Evolutionary conservation across 2,888 invertebrate species (phyloP).

Genomic region (Melieria crassipennis): DNA sequence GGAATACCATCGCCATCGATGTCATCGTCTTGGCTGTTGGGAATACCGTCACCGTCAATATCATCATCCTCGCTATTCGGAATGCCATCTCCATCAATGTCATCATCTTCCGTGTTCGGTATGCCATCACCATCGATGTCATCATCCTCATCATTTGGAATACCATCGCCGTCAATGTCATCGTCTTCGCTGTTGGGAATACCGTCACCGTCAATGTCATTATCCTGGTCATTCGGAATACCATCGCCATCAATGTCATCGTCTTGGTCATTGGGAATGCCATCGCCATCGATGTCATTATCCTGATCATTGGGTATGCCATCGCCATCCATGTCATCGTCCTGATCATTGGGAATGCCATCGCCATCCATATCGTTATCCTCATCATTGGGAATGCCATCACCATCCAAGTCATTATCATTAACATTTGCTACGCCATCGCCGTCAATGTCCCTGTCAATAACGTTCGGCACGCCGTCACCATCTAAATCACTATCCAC

Average conservation of each 20-base stretch:
- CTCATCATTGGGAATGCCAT: conserved; percentile 52
- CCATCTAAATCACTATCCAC: conserved; percentile 64
- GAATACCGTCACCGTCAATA: conserved; percentile 50
- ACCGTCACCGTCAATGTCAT: conserved; percentile 61
- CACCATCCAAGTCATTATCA: conserved; percentile 56
- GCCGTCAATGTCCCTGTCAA: conserved; percentile 65
- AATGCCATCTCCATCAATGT: conserved; percentile 58
- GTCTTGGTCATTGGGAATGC: conserved; percentile 53
- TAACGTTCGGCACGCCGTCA: conserved; percentile 66
- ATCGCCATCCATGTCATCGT: conserved; percentile 46
- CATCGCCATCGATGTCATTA: conserved; percentile 54
- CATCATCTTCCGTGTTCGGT: conserved; percentile 64
- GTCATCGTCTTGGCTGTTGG: conserved; percentile 53
- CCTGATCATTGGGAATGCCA: conserved; percentile 43
- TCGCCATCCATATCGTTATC: conserved; percentile 45
- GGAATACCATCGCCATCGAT: conserved; percentile 55
- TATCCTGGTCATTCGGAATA: conserved; percentile 60
- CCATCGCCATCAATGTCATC: conserved; percentile 59
- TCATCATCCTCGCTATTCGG: conserved; percentile 49
- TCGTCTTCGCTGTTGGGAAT: conserved; percentile 57
- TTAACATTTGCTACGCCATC: conserved; percentile 65
- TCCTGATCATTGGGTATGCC: conserved; percentile 55
- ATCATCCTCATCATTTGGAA: conserved; percentile 52
- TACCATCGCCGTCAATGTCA: conserved; percentile 57
- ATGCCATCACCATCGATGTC: conserved; percentile 56